phyloP scores from a whole-genome alignment of 2,113 vertebrate species.

The Axis porcinus region DNA sequence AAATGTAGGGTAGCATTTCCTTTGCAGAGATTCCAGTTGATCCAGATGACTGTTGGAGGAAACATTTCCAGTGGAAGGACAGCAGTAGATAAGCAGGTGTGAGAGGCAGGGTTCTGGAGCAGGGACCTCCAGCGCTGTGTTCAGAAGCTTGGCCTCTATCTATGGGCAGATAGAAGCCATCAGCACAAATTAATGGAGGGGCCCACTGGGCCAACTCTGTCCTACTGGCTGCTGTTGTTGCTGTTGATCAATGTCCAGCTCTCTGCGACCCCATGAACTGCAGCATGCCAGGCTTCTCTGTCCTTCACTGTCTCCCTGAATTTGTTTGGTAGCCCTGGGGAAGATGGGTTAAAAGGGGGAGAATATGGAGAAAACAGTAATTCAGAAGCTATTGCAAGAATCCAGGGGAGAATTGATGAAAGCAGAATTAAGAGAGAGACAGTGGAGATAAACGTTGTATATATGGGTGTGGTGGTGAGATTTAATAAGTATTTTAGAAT shows the following conservation, averaged over 20 bases:
- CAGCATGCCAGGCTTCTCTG: background rate
- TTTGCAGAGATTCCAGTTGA: background rate
- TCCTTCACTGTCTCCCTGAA: background rate
- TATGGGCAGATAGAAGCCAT: background rate
- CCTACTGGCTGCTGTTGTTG: background rate
- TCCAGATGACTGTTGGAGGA: background rate
- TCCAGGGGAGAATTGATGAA: background rate
- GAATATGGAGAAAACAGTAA: background rate
- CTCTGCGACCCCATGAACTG: background rate
- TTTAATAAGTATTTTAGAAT: slow-evolving; percentile 9
- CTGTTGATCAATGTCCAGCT: background rate
- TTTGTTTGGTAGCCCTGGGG: background rate
- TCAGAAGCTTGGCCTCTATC: background rate
- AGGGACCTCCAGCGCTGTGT: background rate
- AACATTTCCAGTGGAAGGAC: background rate
- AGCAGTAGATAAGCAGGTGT: background rate
- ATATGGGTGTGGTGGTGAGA: background rate
- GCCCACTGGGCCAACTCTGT: background rate
- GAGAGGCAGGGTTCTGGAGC: background rate
- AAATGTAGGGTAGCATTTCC: background rate
- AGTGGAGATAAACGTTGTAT: background rate
- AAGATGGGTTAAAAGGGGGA: background rate
- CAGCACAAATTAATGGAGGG: background rate
- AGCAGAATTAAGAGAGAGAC: background rate
- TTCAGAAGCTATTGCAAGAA: background rate